Percentiles rank a stretch among this genome's conserved stretches.
phyloP scores from a whole-genome alignment of 2,113 vertebrate genomes.

The Anguilla rostrata region DNA sequence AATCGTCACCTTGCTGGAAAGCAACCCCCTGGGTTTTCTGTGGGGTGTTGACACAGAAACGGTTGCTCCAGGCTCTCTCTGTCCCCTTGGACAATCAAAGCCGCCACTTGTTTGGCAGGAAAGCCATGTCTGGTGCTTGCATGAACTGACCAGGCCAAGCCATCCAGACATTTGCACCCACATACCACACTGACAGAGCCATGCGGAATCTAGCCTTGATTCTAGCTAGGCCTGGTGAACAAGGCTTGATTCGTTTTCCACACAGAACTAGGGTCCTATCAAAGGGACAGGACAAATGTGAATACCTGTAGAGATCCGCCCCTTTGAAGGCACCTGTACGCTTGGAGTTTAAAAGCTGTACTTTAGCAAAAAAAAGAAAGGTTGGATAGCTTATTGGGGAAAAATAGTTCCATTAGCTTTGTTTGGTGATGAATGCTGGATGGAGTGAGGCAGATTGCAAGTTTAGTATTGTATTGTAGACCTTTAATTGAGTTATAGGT shows the following conservation, averaged over 20 bases:
- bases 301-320: not conserved
- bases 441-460: no score
- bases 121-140: not conserved
- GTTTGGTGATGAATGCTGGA: no score
- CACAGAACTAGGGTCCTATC: not conserved
- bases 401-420: no score
- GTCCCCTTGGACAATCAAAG: not conserved
- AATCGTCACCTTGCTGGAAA: constrained; percentile 10
- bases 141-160: not conserved
- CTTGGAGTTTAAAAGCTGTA: no score
- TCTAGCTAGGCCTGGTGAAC: no score
- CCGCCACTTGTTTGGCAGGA: not conserved
- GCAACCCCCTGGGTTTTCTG: not conserved
- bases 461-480: no score
- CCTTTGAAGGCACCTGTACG: not conserved
- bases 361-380: no score
- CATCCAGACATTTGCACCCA: not conserved
- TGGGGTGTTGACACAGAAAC: not conserved
- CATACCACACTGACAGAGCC: no score
- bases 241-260: no score
- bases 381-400: no score
- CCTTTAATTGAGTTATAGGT: no score
- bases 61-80: not conserved
- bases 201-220: no score
- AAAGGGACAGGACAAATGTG: not conserved